Percentiles rank a stretch among this genome's conserved stretches.
phyloP scores from a whole-genome alignment of 2,888 invertebrate genomes.

The Trissolcus japonicus region DNA sequence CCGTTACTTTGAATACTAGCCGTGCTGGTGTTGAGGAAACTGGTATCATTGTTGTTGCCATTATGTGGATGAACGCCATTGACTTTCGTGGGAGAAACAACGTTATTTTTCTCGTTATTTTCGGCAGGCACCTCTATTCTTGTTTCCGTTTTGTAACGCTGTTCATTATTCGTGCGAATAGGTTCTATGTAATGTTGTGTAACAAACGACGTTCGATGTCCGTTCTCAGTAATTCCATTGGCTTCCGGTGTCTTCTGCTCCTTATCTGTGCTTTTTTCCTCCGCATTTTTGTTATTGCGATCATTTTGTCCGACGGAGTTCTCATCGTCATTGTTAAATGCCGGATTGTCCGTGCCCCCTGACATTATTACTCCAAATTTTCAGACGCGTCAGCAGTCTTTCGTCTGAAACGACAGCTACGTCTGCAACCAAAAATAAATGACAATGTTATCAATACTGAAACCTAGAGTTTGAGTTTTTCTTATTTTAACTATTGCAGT shows the following conservation, averaged over 20 bases:
- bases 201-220: slow-evolving; percentile 67
- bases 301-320: slow-evolving; percentile 49
- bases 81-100: slow-evolving; percentile 62
- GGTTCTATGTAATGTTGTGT: slow-evolving; percentile 71
- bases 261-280: slow-evolving; percentile 57
- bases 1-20: slow-evolving; percentile 69
- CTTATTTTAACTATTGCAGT: too few relatives aligned
- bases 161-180: slow-evolving; percentile 65
- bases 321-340: slow-evolving; percentile 71
- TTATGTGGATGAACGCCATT: slow-evolving; percentile 71
- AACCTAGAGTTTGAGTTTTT: too few relatives aligned
- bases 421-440: slow-evolving; percentile 29
- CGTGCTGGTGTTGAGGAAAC: slow-evolving; percentile 72
- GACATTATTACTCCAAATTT: slow-evolving; percentile 63
- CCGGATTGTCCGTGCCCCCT: slow-evolving; percentile 73
- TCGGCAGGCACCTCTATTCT: slow-evolving; percentile 71
- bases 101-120: slow-evolving; percentile 62
- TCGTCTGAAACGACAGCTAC: slow-evolving; percentile 28
- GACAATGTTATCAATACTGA: too few relatives aligned
- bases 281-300: slow-evolving; percentile 31
- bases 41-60: slow-evolving; percentile 73
- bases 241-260: slow-evolving; percentile 60
- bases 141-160: slow-evolving; percentile 70
- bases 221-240: slow-evolving; percentile 64
- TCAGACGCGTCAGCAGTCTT: slow-evolving; percentile 56